Evolutionary conservation across 1,140 invertebrate species (phyloP).

Genomic region (Stegodyphus mimosarum): DNA sequence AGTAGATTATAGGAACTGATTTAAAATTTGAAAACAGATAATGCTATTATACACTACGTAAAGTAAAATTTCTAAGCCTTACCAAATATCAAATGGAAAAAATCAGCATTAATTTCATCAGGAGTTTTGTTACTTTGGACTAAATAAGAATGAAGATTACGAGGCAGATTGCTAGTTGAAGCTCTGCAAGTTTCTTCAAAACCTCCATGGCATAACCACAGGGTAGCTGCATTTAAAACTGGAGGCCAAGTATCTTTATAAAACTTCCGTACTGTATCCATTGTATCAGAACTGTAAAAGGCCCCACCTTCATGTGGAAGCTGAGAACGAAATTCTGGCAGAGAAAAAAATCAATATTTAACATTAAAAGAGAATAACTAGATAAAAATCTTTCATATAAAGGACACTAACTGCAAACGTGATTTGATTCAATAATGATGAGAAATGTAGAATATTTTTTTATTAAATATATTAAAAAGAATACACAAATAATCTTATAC

Average conservation of each 20-base stretch:
- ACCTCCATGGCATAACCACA: slow-evolving; percentile 81
- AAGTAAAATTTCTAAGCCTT: background rate
- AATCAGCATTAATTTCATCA: slow-evolving; percentile 45
- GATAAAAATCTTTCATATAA: background rate
- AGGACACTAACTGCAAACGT: slow-evolving; percentile 32
- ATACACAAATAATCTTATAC: too few relatives aligned
- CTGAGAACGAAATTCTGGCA: slow-evolving; percentile 88
- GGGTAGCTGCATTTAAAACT: slow-evolving; percentile 89
- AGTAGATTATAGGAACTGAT: too few relatives aligned
- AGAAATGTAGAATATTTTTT: background rate
- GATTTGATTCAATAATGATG: background rate
- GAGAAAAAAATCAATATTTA: slow-evolving; percentile 54
- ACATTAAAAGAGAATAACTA: background rate
- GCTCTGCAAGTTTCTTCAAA: slow-evolving; percentile 63
- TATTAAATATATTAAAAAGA: too few relatives aligned
- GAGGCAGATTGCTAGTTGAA: slow-evolving; percentile 1
- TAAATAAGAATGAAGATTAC: slow-evolving; percentile 22
- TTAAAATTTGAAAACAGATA: too few relatives aligned
- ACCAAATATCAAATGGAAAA: slow-evolving; percentile 63
- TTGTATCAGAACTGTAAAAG: slow-evolving; percentile 96
- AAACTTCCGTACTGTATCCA: slow-evolving; percentile 89
- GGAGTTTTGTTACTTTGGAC: slow-evolving; percentile 27
- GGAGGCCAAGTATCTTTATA: slow-evolving; percentile 94
- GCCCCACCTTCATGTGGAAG: slow-evolving; percentile 94
- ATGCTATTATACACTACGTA: too few relatives aligned